phyloP scores from a whole-genome alignment of 2,113 vertebrate genomes.

The Trematomus loennbergii region DNA sequence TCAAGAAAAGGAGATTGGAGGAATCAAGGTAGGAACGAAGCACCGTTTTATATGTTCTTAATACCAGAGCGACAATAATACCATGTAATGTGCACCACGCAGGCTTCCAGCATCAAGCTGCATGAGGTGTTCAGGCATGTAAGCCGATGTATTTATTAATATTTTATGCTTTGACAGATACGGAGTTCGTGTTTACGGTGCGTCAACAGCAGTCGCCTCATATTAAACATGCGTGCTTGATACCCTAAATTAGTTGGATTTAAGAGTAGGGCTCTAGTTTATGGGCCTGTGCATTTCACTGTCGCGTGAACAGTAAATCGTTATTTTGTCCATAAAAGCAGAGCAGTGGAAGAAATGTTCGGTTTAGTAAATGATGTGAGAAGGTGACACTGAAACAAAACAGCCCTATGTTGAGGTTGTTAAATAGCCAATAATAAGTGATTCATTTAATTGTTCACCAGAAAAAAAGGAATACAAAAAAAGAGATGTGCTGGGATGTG shows the following conservation, averaged over 20 bases:
- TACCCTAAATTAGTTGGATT: conserved; percentile 37
- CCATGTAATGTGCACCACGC: conserved; percentile 33
- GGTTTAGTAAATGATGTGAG: conserved; percentile 16
- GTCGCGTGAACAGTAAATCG: conserved; percentile 47
- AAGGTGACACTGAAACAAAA: conserved; percentile 25
- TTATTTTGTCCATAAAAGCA: conserved; percentile 19
- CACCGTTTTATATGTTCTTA: conserved; percentile 40
- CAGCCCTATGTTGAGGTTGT: background rate
- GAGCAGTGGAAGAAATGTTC: background rate
- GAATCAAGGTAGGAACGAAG: conserved; percentile 80
- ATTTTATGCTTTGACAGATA: conserved; percentile 57
- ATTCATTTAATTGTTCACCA: conserved; percentile 3
- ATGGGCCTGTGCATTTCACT: conserved; percentile 40
- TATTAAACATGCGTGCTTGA: conserved; percentile 45
- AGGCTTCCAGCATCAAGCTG: conserved; percentile 18
- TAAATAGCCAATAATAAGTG: conserved; percentile 24
- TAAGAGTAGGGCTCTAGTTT: background rate
- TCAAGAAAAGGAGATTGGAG: conserved; percentile 78
- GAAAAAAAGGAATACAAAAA: background rate
- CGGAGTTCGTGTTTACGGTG: conserved; percentile 64
- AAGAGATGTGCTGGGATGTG: conserved; percentile 5
- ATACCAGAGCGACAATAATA: conserved; percentile 33
- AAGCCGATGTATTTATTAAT: conserved; percentile 70
- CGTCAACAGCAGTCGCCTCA: conserved; percentile 55
- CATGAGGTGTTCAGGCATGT: conserved; percentile 49